A percentile compares a stretch with the other conserved stretches of the same genome.
Conservation (phyloP, 2,113 vertebrate species). For the Mustela lutreola region DNA sequence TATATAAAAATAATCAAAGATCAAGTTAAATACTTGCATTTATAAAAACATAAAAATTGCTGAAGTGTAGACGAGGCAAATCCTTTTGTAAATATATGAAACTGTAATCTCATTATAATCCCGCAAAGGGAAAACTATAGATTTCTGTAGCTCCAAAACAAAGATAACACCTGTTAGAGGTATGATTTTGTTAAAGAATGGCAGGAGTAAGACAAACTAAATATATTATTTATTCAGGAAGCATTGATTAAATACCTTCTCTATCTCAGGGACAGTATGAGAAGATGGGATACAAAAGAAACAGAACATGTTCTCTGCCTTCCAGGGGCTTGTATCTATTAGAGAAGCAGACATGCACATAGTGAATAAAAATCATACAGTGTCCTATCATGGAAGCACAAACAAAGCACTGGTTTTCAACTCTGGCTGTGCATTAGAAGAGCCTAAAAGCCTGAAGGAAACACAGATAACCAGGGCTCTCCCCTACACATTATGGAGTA, state of each 20-base stretch:
- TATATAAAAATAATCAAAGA: slow-evolving; percentile 58
- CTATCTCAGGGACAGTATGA: slow-evolving; percentile 60
- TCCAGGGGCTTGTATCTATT: slow-evolving; percentile 63
- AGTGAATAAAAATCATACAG: slow-evolving; percentile 40
- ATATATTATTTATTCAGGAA: slow-evolving; percentile 64
- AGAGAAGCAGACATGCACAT: slow-evolving; percentile 65
- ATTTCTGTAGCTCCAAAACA: slow-evolving; percentile 63
- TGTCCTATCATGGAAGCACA: slow-evolving; percentile 45
- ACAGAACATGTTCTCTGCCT: slow-evolving; percentile 64
- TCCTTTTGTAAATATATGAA: background rate
- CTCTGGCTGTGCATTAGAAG: background rate
- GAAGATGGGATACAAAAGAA: slow-evolving; percentile 70
- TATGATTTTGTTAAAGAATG: slow-evolving; percentile 36
- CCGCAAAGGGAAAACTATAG: slow-evolving; percentile 50
- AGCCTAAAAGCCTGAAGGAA: background rate
- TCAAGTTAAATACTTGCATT: slow-evolving; percentile 54
- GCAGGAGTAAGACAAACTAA: slow-evolving; percentile 61
- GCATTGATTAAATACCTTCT: slow-evolving; percentile 74
- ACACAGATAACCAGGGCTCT: background rate
- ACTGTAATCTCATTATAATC: slow-evolving; percentile 63
- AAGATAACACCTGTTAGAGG: background rate
- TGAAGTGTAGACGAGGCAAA: slow-evolving; percentile 17
- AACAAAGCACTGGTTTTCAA: slow-evolving; percentile 14
- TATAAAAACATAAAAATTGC: slow-evolving; percentile 59
- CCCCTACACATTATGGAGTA: background rate